A percentile compares a stretch with the other conserved stretches of the same genome.
Evolutionary conservation across 2,113 vertebrate species (phyloP).

Genomic region (Terrapene triunguis): DNA sequence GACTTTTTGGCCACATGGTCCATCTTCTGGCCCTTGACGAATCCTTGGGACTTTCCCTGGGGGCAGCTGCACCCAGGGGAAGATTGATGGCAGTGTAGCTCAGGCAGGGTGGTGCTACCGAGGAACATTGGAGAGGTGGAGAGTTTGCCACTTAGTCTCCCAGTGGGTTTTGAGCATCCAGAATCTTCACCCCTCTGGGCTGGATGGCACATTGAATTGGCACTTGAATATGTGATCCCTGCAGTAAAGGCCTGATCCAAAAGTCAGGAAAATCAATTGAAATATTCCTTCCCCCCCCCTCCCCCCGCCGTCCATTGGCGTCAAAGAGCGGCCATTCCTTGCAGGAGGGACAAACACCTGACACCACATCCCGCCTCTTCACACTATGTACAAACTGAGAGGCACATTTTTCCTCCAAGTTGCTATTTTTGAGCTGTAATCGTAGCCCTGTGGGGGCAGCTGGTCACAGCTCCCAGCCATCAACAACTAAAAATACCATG

Average conservation of each 20-base stretch:
- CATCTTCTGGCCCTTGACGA: neutral
- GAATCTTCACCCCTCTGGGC: neutral
- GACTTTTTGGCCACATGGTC: neutral
- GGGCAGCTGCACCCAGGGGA: neutral
- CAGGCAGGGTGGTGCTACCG: neutral
- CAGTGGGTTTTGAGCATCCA: neutral
- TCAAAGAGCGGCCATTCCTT: neutral
- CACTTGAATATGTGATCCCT: neutral
- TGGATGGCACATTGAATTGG: neutral
- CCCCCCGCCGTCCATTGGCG: neutral
- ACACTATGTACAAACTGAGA: neutral
- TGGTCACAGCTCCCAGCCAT: neutral
- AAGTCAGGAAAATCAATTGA: neutral
- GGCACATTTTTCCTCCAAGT: neutral
- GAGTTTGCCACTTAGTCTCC: neutral
- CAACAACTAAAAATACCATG: neutral
- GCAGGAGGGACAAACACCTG: neutral
- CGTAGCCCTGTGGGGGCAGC: neutral
- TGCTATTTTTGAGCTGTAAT: neutral
- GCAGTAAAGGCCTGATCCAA: neutral
- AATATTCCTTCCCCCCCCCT: no score
- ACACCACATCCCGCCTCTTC: neutral
- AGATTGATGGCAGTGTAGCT: neutral
- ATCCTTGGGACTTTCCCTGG: neutral
- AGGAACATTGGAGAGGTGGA: neutral